Percentiles rank a stretch among this genome's conserved stretches.
phyloP scores from a whole-genome alignment of 1,140 invertebrate genomes.

The Eriocheir sinensis region DNA sequence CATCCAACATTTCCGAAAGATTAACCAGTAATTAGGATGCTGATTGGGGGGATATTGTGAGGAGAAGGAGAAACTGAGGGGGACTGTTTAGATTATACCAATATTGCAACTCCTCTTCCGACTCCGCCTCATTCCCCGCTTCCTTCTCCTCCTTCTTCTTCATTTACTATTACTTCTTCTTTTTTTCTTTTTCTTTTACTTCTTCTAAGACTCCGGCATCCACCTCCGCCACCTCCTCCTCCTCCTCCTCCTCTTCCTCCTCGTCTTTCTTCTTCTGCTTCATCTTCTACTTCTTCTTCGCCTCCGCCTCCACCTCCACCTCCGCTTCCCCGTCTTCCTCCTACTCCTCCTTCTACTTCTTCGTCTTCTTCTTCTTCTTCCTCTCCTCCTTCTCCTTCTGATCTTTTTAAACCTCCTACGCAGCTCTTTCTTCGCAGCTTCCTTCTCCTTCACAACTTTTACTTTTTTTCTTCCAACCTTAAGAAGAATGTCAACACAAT shows the following conservation, averaged over 20 bases:
- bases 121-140: neutral
- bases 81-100: neutral
- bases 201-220: neutral
- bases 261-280: neutral
- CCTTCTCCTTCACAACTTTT: neutral
- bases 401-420: too few species aligned
- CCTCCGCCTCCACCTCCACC: neutral
- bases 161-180: conserved; percentile 15
- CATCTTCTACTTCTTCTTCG: too few species aligned
- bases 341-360: neutral
- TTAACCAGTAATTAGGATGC: conserved; percentile 24
- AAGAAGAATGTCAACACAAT: too few species aligned
- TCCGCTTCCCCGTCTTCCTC: neutral
- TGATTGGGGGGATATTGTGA: conserved; percentile 12
- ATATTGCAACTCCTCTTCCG: neutral
- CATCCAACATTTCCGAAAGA: conserved; percentile 1
- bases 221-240: neutral
- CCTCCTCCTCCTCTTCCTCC: neutral
- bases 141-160: neutral
- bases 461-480: too few species aligned
- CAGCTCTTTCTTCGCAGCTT: neutral
- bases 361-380: neutral
- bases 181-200: neutral
- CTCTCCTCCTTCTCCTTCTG: neutral
- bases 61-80: neutral